Conservation (phyloP, 2,888 invertebrate species). For the Melanophora roralis region DNA sequence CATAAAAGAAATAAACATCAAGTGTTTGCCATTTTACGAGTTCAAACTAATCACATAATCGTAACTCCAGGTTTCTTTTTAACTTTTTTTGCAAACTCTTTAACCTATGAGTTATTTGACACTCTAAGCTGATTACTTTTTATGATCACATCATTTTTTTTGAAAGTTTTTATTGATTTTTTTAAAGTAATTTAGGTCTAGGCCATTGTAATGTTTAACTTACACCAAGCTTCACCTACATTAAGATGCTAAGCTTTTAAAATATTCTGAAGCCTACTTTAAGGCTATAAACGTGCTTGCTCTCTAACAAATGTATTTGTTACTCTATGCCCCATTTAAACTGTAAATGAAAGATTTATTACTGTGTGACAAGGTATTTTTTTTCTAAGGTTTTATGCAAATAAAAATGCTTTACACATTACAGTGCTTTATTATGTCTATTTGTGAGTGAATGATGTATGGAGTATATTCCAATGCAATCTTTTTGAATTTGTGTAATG, state of each 20-base stretch:
- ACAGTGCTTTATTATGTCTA: background rate
- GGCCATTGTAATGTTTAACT: background rate
- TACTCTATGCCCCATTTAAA: constrained; percentile 7
- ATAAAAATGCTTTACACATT: constrained; percentile 40
- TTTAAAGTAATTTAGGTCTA: background rate
- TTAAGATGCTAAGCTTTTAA: background rate
- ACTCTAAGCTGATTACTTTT: constrained; percentile 4
- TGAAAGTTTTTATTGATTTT: background rate
- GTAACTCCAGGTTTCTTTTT: too few relatives aligned
- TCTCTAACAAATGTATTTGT: background rate
- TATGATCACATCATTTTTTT: background rate
- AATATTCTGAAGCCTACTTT: constrained; percentile 16
- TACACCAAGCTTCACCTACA: background rate
- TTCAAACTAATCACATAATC: too few relatives aligned
- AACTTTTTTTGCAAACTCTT: too few relatives aligned
- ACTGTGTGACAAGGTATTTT: background rate
- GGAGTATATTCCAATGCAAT: too few relatives aligned
- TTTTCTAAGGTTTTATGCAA: constrained; percentile 9
- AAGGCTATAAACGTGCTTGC: background rate
- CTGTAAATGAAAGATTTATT: constrained; percentile 19
- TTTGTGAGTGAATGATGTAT: too few relatives aligned
- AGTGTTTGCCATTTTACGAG: too few relatives aligned
- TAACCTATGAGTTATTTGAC: too few relatives aligned
- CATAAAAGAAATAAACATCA: too few relatives aligned
- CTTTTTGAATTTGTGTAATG: too few relatives aligned